These are phyloP conservation scores for Diaperis boleti DNA, from an alignment of 2,888 invertebrate species.

Conservation along the genomic window DNA sequence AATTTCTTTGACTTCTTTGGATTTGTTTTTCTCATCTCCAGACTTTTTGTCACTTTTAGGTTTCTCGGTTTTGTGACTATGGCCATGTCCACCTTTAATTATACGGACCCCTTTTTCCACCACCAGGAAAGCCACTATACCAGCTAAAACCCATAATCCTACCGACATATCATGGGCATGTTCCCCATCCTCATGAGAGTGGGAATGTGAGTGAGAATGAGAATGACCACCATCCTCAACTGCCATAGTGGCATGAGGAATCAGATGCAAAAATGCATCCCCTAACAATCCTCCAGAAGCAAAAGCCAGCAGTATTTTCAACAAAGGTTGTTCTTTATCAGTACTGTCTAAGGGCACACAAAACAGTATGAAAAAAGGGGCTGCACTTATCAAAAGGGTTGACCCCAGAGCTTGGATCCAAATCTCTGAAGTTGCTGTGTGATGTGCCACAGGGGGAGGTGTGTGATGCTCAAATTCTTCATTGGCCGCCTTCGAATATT, in stretches of 20 bases:
- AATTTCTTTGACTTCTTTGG: slow-evolving; percentile 67
- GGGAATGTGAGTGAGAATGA: slow-evolving; percentile 62
- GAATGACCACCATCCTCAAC: slow-evolving; percentile 64
- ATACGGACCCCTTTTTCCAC: slow-evolving; percentile 94
- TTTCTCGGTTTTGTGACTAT: slow-evolving; percentile 71
- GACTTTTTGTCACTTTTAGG: slow-evolving; percentile 60
- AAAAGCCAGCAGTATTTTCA: slow-evolving; percentile 92
- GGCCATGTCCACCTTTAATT: slow-evolving; percentile 84
- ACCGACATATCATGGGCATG: slow-evolving; percentile 88
- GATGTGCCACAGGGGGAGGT: slow-evolving; percentile 36
- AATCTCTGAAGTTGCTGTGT: slow-evolving; percentile 59
- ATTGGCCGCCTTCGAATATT: slow-evolving; percentile 82
- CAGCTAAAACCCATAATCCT: slow-evolving; percentile 94
- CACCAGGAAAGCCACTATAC: slow-evolving; percentile 91
- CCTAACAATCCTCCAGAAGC: slow-evolving; percentile 96
- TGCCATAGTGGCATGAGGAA: slow-evolving; percentile 91
- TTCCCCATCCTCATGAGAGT: slow-evolving; percentile 69
- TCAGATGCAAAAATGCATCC: slow-evolving; percentile 98
- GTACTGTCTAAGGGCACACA: slow-evolving; percentile 93
- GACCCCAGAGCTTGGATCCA: slow-evolving; percentile 90
- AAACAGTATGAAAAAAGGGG: slow-evolving; percentile 93
- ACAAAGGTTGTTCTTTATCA: slow-evolving; percentile 83
- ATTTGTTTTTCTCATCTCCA: slow-evolving; percentile 23
- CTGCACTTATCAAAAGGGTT: slow-evolving; percentile 93
- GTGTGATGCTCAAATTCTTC: slow-evolving; percentile 57